Evolutionary conservation across 92 coral and sea anemone genomes (phyloP), one percentile per base, ranked within the genome.

Genomic region (Meandrina meandrites): DNA sequence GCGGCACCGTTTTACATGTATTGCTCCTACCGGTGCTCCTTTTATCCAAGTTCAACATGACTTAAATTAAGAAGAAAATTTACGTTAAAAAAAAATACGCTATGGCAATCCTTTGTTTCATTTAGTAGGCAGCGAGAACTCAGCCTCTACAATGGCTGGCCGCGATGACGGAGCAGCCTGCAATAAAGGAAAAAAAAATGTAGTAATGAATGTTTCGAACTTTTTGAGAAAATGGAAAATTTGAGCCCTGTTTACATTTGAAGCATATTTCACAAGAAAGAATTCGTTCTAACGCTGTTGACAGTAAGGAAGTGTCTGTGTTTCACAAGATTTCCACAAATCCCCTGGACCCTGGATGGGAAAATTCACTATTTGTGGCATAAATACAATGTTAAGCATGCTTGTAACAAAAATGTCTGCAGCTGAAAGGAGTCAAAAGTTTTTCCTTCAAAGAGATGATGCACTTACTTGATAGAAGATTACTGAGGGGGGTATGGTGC

Each of bases 401-500:
- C 6, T 40, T 40, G 45, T 40, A n/a, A n/a, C n/a, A n/a, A n/a
- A n/a, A n/a, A n/a, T 40, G 6, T 2, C 6, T 40, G 45, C 45
- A 40, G 12, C 8, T 48, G 6, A 48, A 48, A 48, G 13, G 53
- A 48, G 14, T 48, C 53, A 9, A 7, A 48, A 12, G 13, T 48
- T 48, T 48, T 48, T 48, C 53, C 13, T 48, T 48, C 14, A 12
- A 48, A 48, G 53, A 13, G 53, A 48, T 48, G 53, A 48, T 48
- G 9, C 0, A 50, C 81, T 78, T 50, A 78, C 81, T 78, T 78
- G 81, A 15, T 28, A 67, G 81, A 0, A 1, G 67, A 57, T 28
- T 50, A 57, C 67, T 78, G 81, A 47, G 81, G 81, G n/a, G 81
- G 81, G 64, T 78, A 78, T 6, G 81, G 90, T 37, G 75, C 70